These are phyloP conservation scores for Mactra quadrangularis DNA, from an alignment of 1,140 invertebrate genomes.

Conservation along the genomic window DNA sequence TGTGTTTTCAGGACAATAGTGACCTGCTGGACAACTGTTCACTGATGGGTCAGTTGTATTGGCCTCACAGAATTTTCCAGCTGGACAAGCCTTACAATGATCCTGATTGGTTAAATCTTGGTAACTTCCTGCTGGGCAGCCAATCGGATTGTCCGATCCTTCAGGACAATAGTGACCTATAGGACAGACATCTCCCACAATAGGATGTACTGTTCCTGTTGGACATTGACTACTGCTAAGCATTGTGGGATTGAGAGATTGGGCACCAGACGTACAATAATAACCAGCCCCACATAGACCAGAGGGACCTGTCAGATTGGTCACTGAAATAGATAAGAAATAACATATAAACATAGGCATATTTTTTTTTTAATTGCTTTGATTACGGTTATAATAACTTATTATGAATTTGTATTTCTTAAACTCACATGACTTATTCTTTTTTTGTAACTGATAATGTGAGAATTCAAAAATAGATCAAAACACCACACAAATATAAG, in stretches of 20 bases:
- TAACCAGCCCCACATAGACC: conserved; percentile 75
- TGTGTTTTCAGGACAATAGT: conserved; percentile 78
- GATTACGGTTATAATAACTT: no score
- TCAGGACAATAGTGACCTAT: conserved; percentile 79
- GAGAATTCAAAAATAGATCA: no score
- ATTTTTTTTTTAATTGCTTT: no score
- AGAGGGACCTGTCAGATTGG: conserved; percentile 76
- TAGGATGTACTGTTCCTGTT: conserved; percentile 76
- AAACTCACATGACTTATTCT: no score
- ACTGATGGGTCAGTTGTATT: conserved; percentile 78
- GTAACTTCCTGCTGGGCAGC: conserved; percentile 79
- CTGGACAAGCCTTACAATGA: conserved; percentile 78
- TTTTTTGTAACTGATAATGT: no score
- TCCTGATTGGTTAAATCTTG: conserved; percentile 78
- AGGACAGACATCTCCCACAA: conserved; percentile 80
- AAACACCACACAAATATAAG: no score
- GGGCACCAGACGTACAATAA: conserved; percentile 78
- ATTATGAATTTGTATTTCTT: no score
- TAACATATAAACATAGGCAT: no score
- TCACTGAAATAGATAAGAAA: conserved; percentile 67
- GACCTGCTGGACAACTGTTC: conserved; percentile 77
- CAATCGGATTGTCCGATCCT: conserved; percentile 79
- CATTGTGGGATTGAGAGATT: conserved; percentile 77
- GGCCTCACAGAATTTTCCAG: conserved; percentile 77
- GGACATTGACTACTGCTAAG: conserved; percentile 79